phyloP scores from a whole-genome alignment of 2,888 invertebrate genomes.

The Acleris cristana region DNA sequence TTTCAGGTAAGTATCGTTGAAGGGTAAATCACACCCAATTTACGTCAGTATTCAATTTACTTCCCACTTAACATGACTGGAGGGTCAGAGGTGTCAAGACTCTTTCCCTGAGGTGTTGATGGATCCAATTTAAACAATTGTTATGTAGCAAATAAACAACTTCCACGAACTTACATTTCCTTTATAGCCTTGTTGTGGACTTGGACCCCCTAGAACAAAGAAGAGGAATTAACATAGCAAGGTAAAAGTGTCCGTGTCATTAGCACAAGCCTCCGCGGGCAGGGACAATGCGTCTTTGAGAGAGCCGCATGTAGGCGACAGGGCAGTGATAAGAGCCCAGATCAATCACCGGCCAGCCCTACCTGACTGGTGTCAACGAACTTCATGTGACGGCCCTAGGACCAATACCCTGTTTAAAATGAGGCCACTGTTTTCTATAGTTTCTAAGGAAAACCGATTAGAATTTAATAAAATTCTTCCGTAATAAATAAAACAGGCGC shows the following conservation, averaged over 20 bases:
- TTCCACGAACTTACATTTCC: conserved; percentile 64
- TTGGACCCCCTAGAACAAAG: conserved; percentile 74
- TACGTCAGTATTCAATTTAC: conserved; percentile 32
- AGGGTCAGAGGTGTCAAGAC: conserved; percentile 31
- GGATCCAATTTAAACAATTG: conserved; percentile 18
- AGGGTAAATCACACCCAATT: conserved; percentile 28
- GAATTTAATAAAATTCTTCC: background rate
- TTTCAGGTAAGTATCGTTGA: conserved; percentile 1
- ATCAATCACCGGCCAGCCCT: conserved; percentile 80
- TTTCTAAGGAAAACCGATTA: background rate
- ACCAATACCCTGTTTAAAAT: background rate
- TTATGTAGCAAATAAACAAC: background rate
- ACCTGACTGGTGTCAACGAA: conserved; percentile 79
- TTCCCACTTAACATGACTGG: conserved; percentile 25
- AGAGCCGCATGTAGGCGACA: conserved; percentile 79
- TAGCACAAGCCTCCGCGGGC: conserved; percentile 64
- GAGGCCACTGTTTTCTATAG: background rate
- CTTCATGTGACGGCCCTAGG: conserved; percentile 60
- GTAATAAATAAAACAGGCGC: conserved; percentile 5
- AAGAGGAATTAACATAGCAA: conserved; percentile 44
- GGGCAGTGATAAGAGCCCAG: conserved; percentile 76
- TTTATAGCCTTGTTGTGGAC: conserved; percentile 50
- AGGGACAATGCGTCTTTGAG: conserved; percentile 80
- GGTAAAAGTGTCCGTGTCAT: conserved; percentile 51
- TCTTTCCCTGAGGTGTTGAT: conserved; percentile 21